Conservation (phyloP, 2,113 vertebrate species). For the Oncorhynchus mykiss region DNA sequence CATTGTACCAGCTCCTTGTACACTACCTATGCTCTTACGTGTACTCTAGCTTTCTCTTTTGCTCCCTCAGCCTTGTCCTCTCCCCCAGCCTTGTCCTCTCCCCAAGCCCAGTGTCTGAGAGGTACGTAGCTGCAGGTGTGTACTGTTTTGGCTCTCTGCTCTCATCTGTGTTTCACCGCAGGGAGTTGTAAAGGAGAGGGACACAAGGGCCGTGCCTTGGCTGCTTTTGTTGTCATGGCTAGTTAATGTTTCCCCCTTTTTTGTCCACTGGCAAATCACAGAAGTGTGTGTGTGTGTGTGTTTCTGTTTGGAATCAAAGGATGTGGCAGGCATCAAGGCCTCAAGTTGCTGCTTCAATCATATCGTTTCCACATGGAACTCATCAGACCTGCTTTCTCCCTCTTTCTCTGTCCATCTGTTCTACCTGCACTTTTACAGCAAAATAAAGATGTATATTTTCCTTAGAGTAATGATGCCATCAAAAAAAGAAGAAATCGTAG, state of each 20-base stretch:
- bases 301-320: conserved; percentile 4
- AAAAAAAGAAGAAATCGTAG: background rate
- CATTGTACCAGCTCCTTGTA: background rate
- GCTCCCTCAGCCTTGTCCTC: background rate
- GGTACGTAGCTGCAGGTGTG: background rate
- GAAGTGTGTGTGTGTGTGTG: background rate
- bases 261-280: background rate
- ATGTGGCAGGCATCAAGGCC: conserved; percentile 9
- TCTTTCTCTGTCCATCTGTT: background rate
- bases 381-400: background rate
- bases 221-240: background rate
- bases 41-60: no score
- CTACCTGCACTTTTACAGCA: background rate
- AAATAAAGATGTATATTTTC: background rate
- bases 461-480: background rate
- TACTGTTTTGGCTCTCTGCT: background rate
- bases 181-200: conserved; percentile 9
- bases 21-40: no score
- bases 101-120: background rate
- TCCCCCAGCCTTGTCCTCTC: background rate
- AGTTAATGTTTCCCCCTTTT: conserved; percentile 7
- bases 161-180: conserved; percentile 1
- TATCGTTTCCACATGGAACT: conserved; percentile 10
- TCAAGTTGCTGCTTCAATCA: conserved; percentile 6
- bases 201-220: conserved; percentile 10